A percentile compares a stretch with the other conserved stretches of the same genome.
Conservation (phyloP, 2,797 vertebrate species). For the Semaprochilodus insignis region DNA sequence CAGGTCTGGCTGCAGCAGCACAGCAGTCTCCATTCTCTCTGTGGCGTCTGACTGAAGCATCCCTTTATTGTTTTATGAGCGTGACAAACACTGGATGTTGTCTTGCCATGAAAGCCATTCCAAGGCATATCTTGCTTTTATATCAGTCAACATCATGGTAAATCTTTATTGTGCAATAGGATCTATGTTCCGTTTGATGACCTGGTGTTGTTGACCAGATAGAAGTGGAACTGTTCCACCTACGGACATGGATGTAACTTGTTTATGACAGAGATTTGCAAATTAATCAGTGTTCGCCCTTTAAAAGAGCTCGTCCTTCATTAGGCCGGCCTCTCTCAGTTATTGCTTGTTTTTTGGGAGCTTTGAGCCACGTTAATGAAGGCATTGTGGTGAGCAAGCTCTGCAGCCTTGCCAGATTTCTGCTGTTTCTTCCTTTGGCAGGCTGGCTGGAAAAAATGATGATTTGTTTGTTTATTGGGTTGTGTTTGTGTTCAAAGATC, state of each 20-base stretch:
- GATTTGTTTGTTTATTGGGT: conserved; percentile 63
- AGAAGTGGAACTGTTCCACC: conserved; percentile 13
- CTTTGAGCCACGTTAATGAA: conserved; percentile 49
- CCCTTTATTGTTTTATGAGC: conserved; percentile 45
- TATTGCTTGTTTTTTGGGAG: conserved; percentile 17
- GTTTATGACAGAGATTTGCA: conserved; percentile 41
- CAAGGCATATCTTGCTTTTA: conserved; percentile 49
- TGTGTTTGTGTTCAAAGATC: conserved; percentile 61
- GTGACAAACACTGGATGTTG: conserved; percentile 40
- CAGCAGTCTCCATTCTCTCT: background rate
- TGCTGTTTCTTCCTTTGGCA: conserved; percentile 49
- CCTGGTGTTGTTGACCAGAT: conserved; percentile 23
- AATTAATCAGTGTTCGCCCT: conserved; percentile 26
- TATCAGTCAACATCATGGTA: conserved; percentile 38
- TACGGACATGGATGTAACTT: conserved; percentile 40
- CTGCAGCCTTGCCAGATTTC: conserved; percentile 35
- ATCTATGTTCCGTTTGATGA: conserved; percentile 25
- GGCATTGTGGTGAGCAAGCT: conserved; percentile 36
- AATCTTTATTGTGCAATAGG: conserved; percentile 38
- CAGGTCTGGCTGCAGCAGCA: background rate
- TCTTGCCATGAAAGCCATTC: conserved; percentile 39
- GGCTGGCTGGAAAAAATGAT: conserved; percentile 54
- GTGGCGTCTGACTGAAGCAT: background rate
- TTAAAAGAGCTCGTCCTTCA: conserved; percentile 7
- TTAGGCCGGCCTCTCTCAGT: background rate